Base-by-base conservation (phyloP, 2,888 invertebrate genomes). In the Ramazzottius varieornatus region DNA sequence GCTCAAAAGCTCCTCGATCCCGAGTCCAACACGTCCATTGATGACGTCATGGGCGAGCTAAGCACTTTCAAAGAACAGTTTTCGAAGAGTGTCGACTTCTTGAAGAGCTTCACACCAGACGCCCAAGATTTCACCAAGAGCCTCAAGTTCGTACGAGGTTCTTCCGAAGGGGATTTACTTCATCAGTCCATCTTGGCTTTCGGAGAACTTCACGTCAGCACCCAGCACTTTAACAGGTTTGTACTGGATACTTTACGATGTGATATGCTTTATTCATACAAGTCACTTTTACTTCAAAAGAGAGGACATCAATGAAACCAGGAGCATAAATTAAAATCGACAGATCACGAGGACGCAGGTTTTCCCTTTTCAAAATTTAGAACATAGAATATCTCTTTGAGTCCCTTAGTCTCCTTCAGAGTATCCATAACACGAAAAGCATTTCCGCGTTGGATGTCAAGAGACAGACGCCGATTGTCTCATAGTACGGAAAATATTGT, bases 71-170 rank as follows among this genome's bases (percentile, higher is more conserved):
- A 94, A 78, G 91, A 92, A 78, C 89, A 92, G 69, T 93, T 93
- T 79, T 79, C 91, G 32, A 90, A 90, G 76, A 93, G 93, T 24
- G 86, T 94, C 64, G 93, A 94, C 73, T 93, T 93, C 76, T 83
- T 94, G 70, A 82, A 80, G 63, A 90, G 89, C 78, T 92, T 91
- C 73, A 91, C 92, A 76, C 88, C 90, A 72, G 93, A 93, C 78
- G 84, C 86, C 68, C 20, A 85, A 65, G 90, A 91, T 77, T 90
- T 88, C 73, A 85, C 83, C 68, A 82, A 90, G 68, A 83, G 87
- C 71, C 84, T 89, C 69, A 82, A 68, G 88, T 69, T 88, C 91
- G 78, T 81, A 86, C 65, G 85, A 88, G 80, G 86, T 87, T 33
- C 88, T 24, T 54, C 88, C 73, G 93, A 93, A 77, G 89, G 92